Evolutionary conservation across 92 coral and sea anemone species (phyloP).

Genomic region (Palythoa grandiflora): DNA sequence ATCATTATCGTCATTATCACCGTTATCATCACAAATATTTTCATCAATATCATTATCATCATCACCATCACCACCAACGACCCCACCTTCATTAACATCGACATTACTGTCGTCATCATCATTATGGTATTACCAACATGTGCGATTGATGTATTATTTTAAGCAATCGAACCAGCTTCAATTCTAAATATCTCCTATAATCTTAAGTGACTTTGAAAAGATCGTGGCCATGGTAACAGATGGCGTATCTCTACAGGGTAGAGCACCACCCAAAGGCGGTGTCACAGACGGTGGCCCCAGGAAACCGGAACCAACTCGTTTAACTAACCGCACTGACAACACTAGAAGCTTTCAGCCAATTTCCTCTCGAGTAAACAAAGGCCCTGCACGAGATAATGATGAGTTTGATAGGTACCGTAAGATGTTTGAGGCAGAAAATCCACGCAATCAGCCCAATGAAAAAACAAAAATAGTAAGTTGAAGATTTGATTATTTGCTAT

Average conservation of each 20-base stretch:
- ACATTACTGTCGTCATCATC: no score
- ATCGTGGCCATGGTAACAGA: neutral
- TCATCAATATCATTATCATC: no score
- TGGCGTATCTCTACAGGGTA: slow-evolving; percentile 7
- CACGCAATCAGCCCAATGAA: neutral
- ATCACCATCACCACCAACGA: no score
- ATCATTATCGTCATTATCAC: no score
- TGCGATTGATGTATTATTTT: no score
- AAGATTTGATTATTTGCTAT: neutral
- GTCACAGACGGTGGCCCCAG: neutral
- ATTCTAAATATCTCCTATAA: neutral
- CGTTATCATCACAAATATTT: no score
- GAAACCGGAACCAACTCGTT: slow-evolving; percentile 33
- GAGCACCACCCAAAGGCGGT: neutral
- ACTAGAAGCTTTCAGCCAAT: slow-evolving; percentile 18
- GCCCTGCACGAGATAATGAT: neutral
- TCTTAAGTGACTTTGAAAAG: neutral
- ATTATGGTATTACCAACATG: no score
- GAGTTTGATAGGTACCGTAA: slow-evolving; percentile 40
- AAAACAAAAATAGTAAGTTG: slow-evolving; percentile 22
- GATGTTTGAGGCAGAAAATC: slow-evolving; percentile 37
- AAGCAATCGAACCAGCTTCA: neutral
- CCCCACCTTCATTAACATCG: no score
- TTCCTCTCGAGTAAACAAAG: slow-evolving; percentile 7
- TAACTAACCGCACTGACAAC: neutral